Evolutionary conservation across 2,113 vertebrate genomes (phyloP).

Genomic region (Nerophis ophidion): DNA sequence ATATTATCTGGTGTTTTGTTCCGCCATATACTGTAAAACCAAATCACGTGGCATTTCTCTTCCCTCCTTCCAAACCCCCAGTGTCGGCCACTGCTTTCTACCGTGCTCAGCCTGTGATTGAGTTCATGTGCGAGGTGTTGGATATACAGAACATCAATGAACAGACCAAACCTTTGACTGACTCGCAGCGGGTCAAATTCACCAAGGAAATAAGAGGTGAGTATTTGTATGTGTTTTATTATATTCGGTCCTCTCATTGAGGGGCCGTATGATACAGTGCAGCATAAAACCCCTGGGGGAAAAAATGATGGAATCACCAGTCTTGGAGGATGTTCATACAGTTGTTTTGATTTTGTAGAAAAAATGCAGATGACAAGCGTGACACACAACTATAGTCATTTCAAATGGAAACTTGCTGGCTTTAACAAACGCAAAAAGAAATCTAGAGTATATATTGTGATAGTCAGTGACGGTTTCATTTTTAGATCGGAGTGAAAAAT

Average conservation of each 20-base stretch:
- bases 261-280: neutral
- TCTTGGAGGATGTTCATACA: too few species aligned
- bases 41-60: constrained; percentile 2
- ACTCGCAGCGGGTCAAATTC: constrained; percentile 98
- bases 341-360: too few species aligned
- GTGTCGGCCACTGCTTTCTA: constrained; percentile 98
- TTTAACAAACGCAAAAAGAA: too few species aligned
- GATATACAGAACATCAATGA: constrained; percentile 99
- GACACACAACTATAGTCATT: too few species aligned
- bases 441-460: too few species aligned
- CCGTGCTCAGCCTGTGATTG: constrained; percentile 95
- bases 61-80: constrained; percentile 66
- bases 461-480: too few species aligned
- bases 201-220: constrained; percentile 99
- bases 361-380: too few species aligned
- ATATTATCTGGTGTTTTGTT: too few species aligned
- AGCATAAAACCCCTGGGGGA: neutral
- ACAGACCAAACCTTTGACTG: constrained; percentile 95
- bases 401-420: too few species aligned
- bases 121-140: constrained; percentile 98
- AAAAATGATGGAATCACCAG: too few species aligned
- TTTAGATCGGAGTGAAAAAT: too few species aligned
- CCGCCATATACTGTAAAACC: too few species aligned
- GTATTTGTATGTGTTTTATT: neutral
- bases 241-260: neutral